A percentile compares a stretch with the other conserved stretches of the same genome.
phyloP scores from a whole-genome alignment of 2,888 invertebrate species.

The Orthonevra nobilis region DNA sequence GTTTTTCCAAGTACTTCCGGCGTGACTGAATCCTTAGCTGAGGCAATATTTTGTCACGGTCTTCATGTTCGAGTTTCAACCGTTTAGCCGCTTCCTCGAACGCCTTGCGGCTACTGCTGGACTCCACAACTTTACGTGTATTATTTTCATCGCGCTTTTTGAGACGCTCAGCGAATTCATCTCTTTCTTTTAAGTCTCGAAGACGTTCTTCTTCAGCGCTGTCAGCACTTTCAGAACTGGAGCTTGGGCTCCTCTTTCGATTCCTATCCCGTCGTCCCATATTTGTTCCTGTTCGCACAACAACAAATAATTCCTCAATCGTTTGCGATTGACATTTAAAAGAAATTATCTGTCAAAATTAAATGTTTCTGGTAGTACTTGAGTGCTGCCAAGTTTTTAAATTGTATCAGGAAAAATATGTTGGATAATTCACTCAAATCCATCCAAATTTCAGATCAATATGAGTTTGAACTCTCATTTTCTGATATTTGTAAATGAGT shows the following conservation, averaged over 20 bases:
- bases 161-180: slow-evolving; percentile 94
- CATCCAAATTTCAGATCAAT: too few relatives aligned
- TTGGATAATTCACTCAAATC: too few relatives aligned
- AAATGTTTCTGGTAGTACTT: too few relatives aligned
- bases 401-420: too few relatives aligned
- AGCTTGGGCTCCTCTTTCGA: slow-evolving; percentile 73
- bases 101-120: slow-evolving; percentile 84
- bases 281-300: too few relatives aligned
- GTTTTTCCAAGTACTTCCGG: slow-evolving; percentile 95
- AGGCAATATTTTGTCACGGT: slow-evolving; percentile 92
- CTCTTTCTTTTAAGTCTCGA: slow-evolving; percentile 93
- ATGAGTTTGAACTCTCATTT: too few relatives aligned
- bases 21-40: slow-evolving; percentile 94
- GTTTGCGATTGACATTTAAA: too few relatives aligned
- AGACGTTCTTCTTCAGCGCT: slow-evolving; percentile 90
- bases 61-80: slow-evolving; percentile 92
- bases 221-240: slow-evolving; percentile 81
- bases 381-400: too few relatives aligned
- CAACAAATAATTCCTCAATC: too few relatives aligned
- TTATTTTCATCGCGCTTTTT: slow-evolving; percentile 94
- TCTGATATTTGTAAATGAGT: too few relatives aligned
- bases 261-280: slow-evolving; percentile 74
- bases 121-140: slow-evolving; percentile 88
- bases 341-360: too few relatives aligned
- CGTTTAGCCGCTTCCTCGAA: slow-evolving; percentile 95